Evolutionary conservation across 2,888 invertebrate species (phyloP), one percentile per base, ranked within the genome.

Genomic region (Coleophora deauratella): DNA sequence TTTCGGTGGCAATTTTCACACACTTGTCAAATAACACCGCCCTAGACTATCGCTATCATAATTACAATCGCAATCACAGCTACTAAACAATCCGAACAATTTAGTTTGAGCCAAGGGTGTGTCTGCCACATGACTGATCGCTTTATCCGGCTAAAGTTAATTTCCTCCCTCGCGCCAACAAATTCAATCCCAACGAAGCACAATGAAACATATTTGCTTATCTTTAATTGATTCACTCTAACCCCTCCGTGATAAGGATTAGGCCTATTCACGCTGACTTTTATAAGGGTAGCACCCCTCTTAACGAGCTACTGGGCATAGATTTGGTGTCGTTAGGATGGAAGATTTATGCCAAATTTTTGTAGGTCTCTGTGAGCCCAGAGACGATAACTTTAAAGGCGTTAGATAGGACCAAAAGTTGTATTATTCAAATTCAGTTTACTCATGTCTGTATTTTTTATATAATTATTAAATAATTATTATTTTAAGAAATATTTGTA

Each of bases 171-270:
- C 69, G 66, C 73, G 68, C 73, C 67, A 75, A 78, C 81, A 71
- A 81, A 82, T 81, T 80, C 79, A 68, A 71, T 65, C 66, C 63
- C 60, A 55, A 51, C 42, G 50, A 50, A 49, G 54, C 62, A 84
- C 81, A 82, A 85, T 71, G 65, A 60, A 66, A 59, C 74, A 75
- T 82, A 85, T 85, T 85, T 84, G 85, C 81, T 85, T 85, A 84
- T 85, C 84, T 85, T 80, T 84, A 84, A 85, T 85, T 84, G 84
- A 85, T 85, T 84, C 80, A 81, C 76, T 85, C 62, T 79, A 76
- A 72, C 81, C 80, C 81, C 65, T 64, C 50, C 47, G 52, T 71
- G 84, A 82, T 84, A 81, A 81, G 82, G 84, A 84, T 85, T 84
- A 84, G 78, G 71, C 72, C 73, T 72, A 82, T 84, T 85, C 82